Base-by-base conservation (phyloP, 2,888 invertebrate species). In the Tubiluchus corallicola region DNA sequence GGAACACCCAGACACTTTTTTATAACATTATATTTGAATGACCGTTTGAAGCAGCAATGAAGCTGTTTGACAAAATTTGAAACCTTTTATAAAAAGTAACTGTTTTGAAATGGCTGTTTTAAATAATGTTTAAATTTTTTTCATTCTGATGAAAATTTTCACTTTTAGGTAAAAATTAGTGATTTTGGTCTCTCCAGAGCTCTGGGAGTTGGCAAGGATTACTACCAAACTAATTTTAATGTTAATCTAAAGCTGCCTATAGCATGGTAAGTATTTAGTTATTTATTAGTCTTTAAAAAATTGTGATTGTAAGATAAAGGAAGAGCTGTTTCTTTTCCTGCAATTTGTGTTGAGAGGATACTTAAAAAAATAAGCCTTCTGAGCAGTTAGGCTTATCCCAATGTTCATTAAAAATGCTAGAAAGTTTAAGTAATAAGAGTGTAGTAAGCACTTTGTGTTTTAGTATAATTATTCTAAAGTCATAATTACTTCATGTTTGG, bases 191-290 rank as follows among this genome's bases (percentile, higher is more conserved):
- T 98, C 43, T 92, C 92, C 1, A 74, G 94, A 44, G 92, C 92
- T 0, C 68, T 98, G 44, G 94, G 96, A 2, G 87, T 88, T 41
- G 96, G 94, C 20, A 96, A 96, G 65, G 94, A 98, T 64, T 98
- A 98, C 63, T 98, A 98, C 62, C 90, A 94, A 64, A 92, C 90
- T 2, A 94, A 96, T 68, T 92, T 92, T 63, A 90, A 87, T 62
- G 88, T 92, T 29, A 90, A 90, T 68, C 73, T 96, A 48, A 94
- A 94, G 66, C 69, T 98, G 46, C 96, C 96, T 1, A 92, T 96
- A 51, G 96, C 96, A 2, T 96, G 96, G 96, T 81, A 62, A 69
- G 71, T 64, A 21, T 29, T 39, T 20, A n/a, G 29, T 20, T n/a
- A 17, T 39, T 39, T 5, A 17, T 39, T 4, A n/a, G n/a, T n/a